Evolutionary conservation across 2,888 invertebrate species (phyloP), one percentile per base, ranked within the genome.

Genomic region (Drosophila siamana): DNA sequence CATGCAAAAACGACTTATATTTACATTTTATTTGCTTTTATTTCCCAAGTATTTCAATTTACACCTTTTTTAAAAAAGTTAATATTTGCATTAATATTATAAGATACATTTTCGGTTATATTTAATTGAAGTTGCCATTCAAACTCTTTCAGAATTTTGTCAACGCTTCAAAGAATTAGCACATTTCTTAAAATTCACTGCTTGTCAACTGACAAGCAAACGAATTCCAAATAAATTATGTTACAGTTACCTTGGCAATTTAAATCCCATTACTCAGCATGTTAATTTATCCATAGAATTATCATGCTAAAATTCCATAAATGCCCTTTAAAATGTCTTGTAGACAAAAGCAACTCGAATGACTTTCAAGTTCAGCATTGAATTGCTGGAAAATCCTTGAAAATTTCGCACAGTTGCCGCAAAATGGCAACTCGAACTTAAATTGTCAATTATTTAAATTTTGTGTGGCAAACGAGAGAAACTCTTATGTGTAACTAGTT

Each of bases 361-460:
- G 24, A 55, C 13, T 41, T 71, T 74, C 66, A 76, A 71, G 52
- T 57, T 71, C 72, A 50, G 19, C 26, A 52, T 50, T 57, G 16
- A 77, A 71, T 41, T 66, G 48, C 60, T 40, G 2, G 22, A 47
- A 68, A 62, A 69, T 55, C 55, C 63, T 72, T 67, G 57, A 56
- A 65, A 38, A 38, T 43, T 26, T 22, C 22, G 7, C 50, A 30
- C 50, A 40, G 36, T 13, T 47, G 36, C 51, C 48, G 46, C 67
- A 69, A 69, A 41, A 68, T 54, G 44, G 30, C 74, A 52, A 19
- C 52, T 51, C 44, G 62, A 65, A 75, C 63, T 74, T 70, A 80
- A 77, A 78, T 80, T 78, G 65, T 80, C 69, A 77, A 67, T 80
- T 74, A 73, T 73, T 78, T 78, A 78, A 80, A 80, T 78, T 57